phyloP scores from a whole-genome alignment of 2,113 vertebrate genomes.

The Anguilla japonica region DNA sequence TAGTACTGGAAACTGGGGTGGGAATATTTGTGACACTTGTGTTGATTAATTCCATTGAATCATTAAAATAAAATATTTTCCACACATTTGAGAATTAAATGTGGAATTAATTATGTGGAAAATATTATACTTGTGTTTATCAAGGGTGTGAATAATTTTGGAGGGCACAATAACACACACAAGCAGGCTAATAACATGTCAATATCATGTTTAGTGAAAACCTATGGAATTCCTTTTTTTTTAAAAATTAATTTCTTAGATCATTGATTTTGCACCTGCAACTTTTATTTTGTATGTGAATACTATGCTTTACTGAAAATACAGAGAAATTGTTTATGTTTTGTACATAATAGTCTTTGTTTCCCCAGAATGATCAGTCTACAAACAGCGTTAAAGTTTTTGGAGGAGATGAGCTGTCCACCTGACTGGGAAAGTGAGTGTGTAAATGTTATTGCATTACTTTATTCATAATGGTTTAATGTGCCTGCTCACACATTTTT shows the following conservation, averaged over 20 bases:
- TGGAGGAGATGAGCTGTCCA: slow-evolving; percentile 74
- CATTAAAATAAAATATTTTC: no score
- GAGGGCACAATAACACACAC: no score
- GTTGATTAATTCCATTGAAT: no score
- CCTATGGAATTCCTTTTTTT: background rate
- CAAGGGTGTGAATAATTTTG: no score
- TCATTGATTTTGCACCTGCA: background rate
- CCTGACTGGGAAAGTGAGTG: slow-evolving; percentile 75
- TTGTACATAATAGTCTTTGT: slow-evolving; percentile 27
- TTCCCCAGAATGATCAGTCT: slow-evolving; percentile 71
- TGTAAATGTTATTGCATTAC: background rate
- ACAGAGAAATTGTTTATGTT: background rate
- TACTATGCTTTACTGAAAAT: background rate
- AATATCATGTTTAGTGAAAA: no score
- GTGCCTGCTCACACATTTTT: no score
- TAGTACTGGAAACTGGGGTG: no score
- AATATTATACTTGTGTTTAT: no score
- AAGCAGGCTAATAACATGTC: no score
- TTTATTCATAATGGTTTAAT: slow-evolving; percentile 5
- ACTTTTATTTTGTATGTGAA: background rate
- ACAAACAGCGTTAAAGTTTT: slow-evolving; percentile 72
- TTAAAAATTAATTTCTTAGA: background rate
- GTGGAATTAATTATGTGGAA: no score
- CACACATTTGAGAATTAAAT: no score
- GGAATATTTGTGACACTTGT: no score